phyloP scores from a whole-genome alignment of 2,113 vertebrate species.

The Madoqua kirkii region DNA sequence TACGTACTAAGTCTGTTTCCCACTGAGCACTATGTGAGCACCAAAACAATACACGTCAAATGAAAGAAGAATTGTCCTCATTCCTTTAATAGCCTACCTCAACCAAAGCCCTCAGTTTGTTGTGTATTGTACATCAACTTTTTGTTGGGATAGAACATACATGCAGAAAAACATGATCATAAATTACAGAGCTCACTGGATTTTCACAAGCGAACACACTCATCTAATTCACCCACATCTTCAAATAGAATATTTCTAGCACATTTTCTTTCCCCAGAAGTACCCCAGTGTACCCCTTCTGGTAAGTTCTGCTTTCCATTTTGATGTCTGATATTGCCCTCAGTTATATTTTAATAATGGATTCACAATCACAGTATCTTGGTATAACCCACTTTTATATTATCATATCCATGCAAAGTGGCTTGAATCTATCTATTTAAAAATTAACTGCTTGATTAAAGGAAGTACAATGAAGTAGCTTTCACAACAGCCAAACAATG shows the following conservation, averaged over 20 bases:
- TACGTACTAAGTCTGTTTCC: not conserved
- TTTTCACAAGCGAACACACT: not conserved
- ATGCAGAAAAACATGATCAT: not conserved
- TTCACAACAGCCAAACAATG: constrained; percentile 38
- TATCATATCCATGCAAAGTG: constrained; percentile 24
- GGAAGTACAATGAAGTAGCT: constrained; percentile 2
- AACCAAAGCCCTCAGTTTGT: not conserved
- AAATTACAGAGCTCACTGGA: not conserved
- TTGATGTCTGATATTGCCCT: not conserved
- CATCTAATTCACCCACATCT: not conserved
- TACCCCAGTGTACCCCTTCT: not conserved
- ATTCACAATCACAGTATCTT: not conserved
- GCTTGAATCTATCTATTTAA: constrained; percentile 12
- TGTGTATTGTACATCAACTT: not conserved
- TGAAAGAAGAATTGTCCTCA: not conserved
- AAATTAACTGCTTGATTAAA: constrained; percentile 40
- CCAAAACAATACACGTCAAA: not conserved
- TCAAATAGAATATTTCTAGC: not conserved
- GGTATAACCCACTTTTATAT: constrained; percentile 28
- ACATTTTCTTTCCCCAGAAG: not conserved
- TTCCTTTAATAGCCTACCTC: not conserved
- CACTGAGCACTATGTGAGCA: not conserved
- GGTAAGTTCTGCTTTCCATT: not conserved
- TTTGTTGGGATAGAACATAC: not conserved
- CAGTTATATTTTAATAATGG: constrained; percentile 51